Conservation (phyloP, 2,113 vertebrate species). For the Clarias batrachus region DNA sequence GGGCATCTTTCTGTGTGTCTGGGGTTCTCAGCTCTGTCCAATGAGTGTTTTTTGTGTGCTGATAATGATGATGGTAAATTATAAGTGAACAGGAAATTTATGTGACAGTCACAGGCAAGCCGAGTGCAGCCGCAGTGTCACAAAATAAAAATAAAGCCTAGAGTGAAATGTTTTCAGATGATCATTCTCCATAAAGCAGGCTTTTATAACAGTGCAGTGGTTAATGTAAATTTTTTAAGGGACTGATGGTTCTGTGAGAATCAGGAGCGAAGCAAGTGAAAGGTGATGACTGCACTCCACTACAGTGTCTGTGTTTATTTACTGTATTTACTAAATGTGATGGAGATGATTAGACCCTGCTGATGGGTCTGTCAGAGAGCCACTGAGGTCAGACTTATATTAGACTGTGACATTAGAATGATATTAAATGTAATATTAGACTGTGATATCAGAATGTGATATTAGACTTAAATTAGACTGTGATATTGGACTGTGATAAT, state of each 20-base stretch:
- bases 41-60: neutral
- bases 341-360: neutral
- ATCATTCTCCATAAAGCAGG: neutral
- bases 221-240: neutral
- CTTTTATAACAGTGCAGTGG: neutral
- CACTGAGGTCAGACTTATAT: too few species aligned
- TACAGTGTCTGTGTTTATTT: neutral
- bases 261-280: neutral
- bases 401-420: too few species aligned
- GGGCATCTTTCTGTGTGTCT: neutral
- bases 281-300: neutral
- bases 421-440: too few species aligned
- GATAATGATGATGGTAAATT: neutral
- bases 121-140: neutral
- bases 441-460: too few species aligned
- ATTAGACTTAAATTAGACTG: too few species aligned
- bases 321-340: neutral
- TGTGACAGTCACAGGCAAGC: too few species aligned
- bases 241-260: neutral
- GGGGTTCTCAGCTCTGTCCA: neutral
- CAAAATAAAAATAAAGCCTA: neutral
- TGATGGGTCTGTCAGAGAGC: neutral
- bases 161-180: neutral
- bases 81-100: neutral
- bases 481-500: too few species aligned